phyloP scores from a whole-genome alignment of 2,113 vertebrate species.

The Oncorhynchus nerka region DNA sequence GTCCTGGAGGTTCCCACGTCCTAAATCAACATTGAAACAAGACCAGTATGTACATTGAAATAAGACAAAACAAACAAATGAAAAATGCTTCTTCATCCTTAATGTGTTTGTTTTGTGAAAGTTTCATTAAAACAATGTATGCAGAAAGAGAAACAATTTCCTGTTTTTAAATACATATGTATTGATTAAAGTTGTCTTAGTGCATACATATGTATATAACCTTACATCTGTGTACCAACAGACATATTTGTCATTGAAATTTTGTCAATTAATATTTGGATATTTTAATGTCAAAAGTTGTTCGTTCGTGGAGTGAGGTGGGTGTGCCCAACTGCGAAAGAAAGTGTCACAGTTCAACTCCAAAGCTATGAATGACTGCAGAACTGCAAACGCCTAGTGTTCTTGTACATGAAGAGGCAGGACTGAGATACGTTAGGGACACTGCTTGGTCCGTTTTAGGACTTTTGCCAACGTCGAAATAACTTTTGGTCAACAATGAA shows the following conservation, averaged over 20 bases:
- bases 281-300: constrained; percentile 16
- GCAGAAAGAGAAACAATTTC: background rate
- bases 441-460: background rate
- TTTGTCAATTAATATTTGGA: no score
- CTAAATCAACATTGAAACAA: background rate
- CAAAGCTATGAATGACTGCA: constrained; percentile 52
- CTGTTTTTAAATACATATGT: background rate
- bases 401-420: background rate
- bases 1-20: constrained; percentile 22
- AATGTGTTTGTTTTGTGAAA: background rate
- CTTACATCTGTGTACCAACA: background rate
- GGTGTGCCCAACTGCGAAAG: constrained; percentile 56
- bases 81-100: background rate
- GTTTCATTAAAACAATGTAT: background rate
- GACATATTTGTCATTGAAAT: background rate
- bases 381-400: background rate
- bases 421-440: background rate
- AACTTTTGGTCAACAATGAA: background rate
- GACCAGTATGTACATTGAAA: background rate
- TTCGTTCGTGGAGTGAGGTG: constrained; percentile 29
- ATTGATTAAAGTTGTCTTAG: background rate
- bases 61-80: no score
- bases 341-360: constrained; percentile 36
- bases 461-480: background rate
- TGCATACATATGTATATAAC: background rate